phyloP scores from a whole-genome alignment of 2,113 vertebrate genomes.

The Aphelocoma coerulescens region DNA sequence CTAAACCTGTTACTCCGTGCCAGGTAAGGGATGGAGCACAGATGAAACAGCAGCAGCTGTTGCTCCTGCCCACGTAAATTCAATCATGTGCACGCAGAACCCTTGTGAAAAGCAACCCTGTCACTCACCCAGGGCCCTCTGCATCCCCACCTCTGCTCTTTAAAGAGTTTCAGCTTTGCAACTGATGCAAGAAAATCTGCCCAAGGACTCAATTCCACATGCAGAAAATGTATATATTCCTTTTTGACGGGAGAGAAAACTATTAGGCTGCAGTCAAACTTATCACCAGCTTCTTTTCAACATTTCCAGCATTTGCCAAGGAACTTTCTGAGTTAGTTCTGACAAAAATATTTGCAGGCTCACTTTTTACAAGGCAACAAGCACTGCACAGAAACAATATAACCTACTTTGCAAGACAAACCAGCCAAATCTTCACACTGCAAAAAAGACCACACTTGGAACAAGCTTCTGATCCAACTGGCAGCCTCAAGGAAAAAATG shows the following conservation, averaged over 20 bases:
- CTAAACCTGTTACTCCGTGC: constrained; percentile 32
- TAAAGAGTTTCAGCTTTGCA: neutral
- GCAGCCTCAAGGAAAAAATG: neutral
- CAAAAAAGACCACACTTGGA: neutral
- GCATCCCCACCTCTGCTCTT: neutral
- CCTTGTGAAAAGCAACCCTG: neutral
- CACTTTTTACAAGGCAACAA: neutral
- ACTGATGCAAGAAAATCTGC: neutral
- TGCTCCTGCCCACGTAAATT: neutral
- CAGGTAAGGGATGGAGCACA: constrained; percentile 10
- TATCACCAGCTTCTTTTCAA: neutral
- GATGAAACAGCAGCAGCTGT: neutral
- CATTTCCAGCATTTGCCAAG: neutral
- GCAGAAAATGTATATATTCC: neutral
- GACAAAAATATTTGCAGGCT: neutral
- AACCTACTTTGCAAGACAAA: neutral
- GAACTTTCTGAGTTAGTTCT: neutral
- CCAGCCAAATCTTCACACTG: neutral
- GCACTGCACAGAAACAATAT: neutral
- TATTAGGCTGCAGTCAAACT: neutral
- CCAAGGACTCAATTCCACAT: neutral
- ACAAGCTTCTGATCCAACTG: neutral
- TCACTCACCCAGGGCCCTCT: neutral
- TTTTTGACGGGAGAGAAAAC: neutral
- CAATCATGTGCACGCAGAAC: neutral